Base-by-base conservation (phyloP, 2,888 invertebrate genomes). In the Himalopsyche anomala region DNA sequence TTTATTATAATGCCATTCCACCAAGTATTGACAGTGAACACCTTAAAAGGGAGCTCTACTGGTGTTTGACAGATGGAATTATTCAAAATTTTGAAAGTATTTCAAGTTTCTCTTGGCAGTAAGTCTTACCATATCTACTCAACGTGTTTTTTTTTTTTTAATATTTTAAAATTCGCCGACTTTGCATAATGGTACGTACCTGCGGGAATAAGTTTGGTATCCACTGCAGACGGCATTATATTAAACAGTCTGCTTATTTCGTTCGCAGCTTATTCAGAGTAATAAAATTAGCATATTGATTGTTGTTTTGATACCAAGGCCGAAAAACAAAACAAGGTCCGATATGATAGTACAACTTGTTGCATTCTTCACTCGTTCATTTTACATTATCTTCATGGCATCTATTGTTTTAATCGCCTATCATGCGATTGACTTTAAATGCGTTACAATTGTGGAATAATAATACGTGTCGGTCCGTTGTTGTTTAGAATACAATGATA, bases 231-330 rank as follows among this genome's bases (percentile, higher is more conserved):
- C 62, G 62, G 19, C n/a, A 11, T 62, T 19, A 19, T 19, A 62
- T 62, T 62, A 62, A 19, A 62, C 62, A 19, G 62, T 62, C 62
- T 5, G 83, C 83, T 62, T 28, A 54, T 80, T 79, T 51, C 55
- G 84, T 54, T 79, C 42, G 83, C 74, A 74, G 69, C 84, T 36
- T 84, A 69, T 81, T 56, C 85, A 81, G 81, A 81, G 81, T 85
- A 82, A 82, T 85, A 85, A 85, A 82, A 85, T 85, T 85, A 79
- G 82, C 85, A 85, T 85, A 85, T 85, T 85, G 85, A 85, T 85
- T 85, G 85, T 85, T 85, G 82, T 85, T 85, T 85, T 54, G 85
- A 62, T 79, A n/a, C n/a, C 85, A 85, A 85, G 85, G 85, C 85
- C 85, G 85, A 85, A 85, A 85, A 85, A 85, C 85, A 85, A 85